Conservation (phyloP, 1,140 invertebrate genomes). For the Cepaea nemoralis region DNA sequence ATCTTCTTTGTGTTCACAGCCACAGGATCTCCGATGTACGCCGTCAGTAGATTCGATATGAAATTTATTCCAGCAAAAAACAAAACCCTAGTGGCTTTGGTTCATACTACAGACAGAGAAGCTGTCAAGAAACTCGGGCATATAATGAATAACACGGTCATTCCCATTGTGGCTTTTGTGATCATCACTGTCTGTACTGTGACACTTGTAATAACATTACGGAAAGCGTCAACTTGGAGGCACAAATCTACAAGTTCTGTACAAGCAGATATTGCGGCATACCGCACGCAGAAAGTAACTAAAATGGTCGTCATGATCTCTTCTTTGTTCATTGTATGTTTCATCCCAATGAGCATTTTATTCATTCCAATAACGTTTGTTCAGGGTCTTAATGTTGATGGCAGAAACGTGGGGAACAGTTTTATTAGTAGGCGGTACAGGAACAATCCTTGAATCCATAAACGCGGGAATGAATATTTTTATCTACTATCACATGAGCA, state of each 20-base stretch:
- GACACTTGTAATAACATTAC: background rate
- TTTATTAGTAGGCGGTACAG: background rate
- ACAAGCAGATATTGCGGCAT: background rate
- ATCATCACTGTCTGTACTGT: background rate
- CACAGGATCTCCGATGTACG: background rate
- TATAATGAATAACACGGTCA: background rate
- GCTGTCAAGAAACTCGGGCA: background rate
- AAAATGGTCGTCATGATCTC: slow-evolving; percentile 21
- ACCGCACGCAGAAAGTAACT: background rate
- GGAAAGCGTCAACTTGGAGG: background rate
- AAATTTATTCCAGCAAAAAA: background rate
- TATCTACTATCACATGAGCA: background rate
- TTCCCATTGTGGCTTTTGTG: background rate
- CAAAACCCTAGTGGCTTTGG: background rate
- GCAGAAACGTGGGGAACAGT: background rate
- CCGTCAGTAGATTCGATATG: background rate
- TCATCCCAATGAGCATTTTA: background rate
- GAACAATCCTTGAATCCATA: background rate
- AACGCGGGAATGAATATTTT: slow-evolving; percentile 7
- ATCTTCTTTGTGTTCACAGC: background rate
- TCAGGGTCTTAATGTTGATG: background rate
- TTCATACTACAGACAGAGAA: background rate
- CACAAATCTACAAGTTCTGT: background rate
- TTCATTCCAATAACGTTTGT: background rate
- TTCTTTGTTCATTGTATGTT: slow-evolving; percentile 12